A percentile compares a stretch with the other conserved stretches of the same genome.
phyloP scores from a whole-genome alignment of 2,113 vertebrate genomes.

The Arenaria interpres region DNA sequence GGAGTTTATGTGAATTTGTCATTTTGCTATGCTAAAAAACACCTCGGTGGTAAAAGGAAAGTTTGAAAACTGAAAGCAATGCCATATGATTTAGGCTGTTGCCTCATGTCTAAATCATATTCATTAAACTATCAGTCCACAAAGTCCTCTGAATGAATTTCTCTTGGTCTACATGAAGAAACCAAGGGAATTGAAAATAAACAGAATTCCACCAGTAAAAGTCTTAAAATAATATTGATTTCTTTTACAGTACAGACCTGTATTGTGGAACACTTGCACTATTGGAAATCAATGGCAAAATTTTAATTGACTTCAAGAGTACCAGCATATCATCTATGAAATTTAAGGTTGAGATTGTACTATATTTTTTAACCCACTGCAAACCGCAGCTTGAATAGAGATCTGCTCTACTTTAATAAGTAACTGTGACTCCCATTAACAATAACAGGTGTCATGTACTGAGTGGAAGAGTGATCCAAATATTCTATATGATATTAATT shows the following conservation, averaged over 20 bases:
- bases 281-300: slow-evolving; percentile 51
- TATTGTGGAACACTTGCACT: neutral
- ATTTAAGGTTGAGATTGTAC: neutral
- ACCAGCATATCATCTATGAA: neutral
- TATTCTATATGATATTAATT: neutral
- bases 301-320: slow-evolving; percentile 14
- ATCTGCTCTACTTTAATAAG: neutral
- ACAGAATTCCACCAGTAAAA: neutral
- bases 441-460: neutral
- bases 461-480: neutral
- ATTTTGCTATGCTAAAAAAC: neutral
- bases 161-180: neutral
- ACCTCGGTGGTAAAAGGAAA: neutral
- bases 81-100: neutral
- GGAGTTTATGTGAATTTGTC: neutral
- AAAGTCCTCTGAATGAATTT: slow-evolving; percentile 9
- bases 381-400: slow-evolving; percentile 2
- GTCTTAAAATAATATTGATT: slow-evolving; percentile 36
- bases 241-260: neutral
- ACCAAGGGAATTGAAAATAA: slow-evolving; percentile 25
- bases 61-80: neutral
- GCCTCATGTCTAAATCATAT: neutral
- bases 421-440: neutral
- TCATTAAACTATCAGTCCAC: neutral
- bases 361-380: slow-evolving; percentile 23